Percentiles rank a stretch among this genome's conserved stretches.
phyloP scores from a whole-genome alignment of 2,888 invertebrate species.

The Drosophila atroscutellata region DNA sequence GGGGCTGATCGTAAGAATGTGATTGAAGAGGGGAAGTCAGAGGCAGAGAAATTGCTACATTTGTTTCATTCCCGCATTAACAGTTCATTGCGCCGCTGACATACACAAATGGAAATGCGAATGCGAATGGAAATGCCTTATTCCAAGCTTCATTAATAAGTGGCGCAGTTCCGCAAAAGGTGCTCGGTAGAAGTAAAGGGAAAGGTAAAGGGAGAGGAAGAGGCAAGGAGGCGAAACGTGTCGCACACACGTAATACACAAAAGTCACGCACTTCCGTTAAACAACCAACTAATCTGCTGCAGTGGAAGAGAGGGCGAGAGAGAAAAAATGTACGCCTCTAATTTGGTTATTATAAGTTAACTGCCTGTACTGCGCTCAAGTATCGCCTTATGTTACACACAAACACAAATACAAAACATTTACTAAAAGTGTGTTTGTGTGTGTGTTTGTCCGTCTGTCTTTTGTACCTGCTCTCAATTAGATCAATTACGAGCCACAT shows the following conservation, averaged over 20 bases:
- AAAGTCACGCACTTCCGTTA: slow-evolving; percentile 76
- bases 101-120: slow-evolving; percentile 43
- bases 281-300: slow-evolving; percentile 19
- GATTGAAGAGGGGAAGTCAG: too few species aligned
- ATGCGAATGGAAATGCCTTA: slow-evolving; percentile 42
- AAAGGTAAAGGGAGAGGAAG: neutral
- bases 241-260: slow-evolving; percentile 64
- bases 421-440: neutral
- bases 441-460: slow-evolving; percentile 7
- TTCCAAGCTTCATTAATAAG: slow-evolving; percentile 60
- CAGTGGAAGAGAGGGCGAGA: slow-evolving; percentile 7
- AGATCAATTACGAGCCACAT: slow-evolving; percentile 74
- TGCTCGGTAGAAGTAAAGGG: neutral
- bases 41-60: slow-evolving; percentile 7
- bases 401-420: slow-evolving; percentile 7
- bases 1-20: neutral
- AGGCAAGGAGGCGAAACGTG: slow-evolving; percentile 37
- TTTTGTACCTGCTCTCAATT: slow-evolving; percentile 72
- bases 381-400: slow-evolving; percentile 30
- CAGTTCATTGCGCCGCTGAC: slow-evolving; percentile 57
- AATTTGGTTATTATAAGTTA: slow-evolving; percentile 55
- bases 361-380: slow-evolving; percentile 33
- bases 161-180: slow-evolving; percentile 64
- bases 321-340: slow-evolving; percentile 35
- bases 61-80: slow-evolving; percentile 36